Base-by-base conservation (phyloP, 2,113 vertebrate species). In the Calidris pugnax region DNA sequence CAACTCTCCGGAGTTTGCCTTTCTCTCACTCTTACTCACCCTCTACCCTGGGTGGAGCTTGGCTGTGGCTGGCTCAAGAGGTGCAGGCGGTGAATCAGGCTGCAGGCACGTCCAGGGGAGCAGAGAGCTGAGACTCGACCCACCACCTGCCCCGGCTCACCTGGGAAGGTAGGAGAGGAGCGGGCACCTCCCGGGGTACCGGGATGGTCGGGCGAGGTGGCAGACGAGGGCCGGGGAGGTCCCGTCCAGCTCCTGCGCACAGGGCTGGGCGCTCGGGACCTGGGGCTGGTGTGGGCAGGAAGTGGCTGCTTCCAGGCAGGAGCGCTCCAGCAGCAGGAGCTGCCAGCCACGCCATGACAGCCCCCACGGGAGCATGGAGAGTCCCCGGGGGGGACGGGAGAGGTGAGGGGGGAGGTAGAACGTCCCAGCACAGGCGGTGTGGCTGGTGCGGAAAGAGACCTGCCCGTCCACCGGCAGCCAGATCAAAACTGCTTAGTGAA, bases 1-100 rank as follows among this genome's bases (percentile, higher is more conserved):
- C 30, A 93, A 81, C 90, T 94, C 87, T 95, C 95, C 94, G 0
- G 93, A 93, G 93, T 96, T 96, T 92, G 94, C 87, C 78, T 94
- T 96, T 94, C 95, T 92, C 94, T 93, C 80, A 8, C 93, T 96
- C 75, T 97, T 96, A 97, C 95, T 97, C 96, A 96, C 96, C 75
- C 95, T 85, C 91, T 85, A 82, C 89, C 93, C 92, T 93, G 97
- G 97, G 97, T 94, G 97, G 97, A 97, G 97, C 96, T 71, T 96
- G 79, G 55, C 60, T 62, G 48, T 59, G 18, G 26, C 81, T 74
- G 82, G 85, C 92, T 93, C 30, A 19, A 19, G 83, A 95, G 95
- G 96, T 91, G 88, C 91, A 10, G 28, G 27, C 80, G 22, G 86
- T 95, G 96, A 96, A 95, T 95, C 96, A 93, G 92, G 95, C 89